Base-by-base conservation (phyloP, 2,888 invertebrate species). In the Laothoe populi region DNA sequence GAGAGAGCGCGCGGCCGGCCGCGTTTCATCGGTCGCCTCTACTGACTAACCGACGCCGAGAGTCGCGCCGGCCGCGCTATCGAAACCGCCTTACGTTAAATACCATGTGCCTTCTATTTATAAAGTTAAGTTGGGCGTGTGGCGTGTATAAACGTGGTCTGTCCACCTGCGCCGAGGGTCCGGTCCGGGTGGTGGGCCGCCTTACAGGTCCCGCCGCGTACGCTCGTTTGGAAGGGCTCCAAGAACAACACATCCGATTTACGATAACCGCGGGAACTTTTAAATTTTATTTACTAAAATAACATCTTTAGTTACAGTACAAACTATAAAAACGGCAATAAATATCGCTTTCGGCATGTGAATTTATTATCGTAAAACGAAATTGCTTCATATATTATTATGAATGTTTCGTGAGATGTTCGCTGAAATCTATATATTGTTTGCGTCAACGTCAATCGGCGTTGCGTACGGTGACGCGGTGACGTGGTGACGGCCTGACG, bases 101-200 rank as follows among this genome's bases (percentile, higher is more conserved):
- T 82, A 84, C 81, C 85, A 86, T 87, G 88, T 90, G 88, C 89
- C 89, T 80, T 86, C 91, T 92, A 92, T 92, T 92, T 89, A 88
- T 90, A 91, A 88, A 81, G 73, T 84, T 90, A 90, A 90, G 87
- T 90, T 90, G 87, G 82, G 77, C 81, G 82, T 75, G 76, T 86
- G 84, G 87, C 57, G 42, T 40, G 57, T 58, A 40, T 11, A 13
- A 23, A 7, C 26, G n/a, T 49, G 19, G 45, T 19, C 8, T 19
- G 45, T 10, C 19, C 19, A 31, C 31, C 31, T 31, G 16, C 21
- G 16, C 19, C 19, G 45, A 13, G 13, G 38, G 11, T 38, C 38
- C 35, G 7, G 35, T 13, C 23, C 24, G 24, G 21, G n/a, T n/a
- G n/a, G n/a, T n/a, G n/a, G n/a, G n/a, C n/a, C 24, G 48, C 24